Evolutionary conservation across 2,113 vertebrate genomes (phyloP), one percentile per base, ranked within the genome.

Genomic region (Nipponia nippon): DNA sequence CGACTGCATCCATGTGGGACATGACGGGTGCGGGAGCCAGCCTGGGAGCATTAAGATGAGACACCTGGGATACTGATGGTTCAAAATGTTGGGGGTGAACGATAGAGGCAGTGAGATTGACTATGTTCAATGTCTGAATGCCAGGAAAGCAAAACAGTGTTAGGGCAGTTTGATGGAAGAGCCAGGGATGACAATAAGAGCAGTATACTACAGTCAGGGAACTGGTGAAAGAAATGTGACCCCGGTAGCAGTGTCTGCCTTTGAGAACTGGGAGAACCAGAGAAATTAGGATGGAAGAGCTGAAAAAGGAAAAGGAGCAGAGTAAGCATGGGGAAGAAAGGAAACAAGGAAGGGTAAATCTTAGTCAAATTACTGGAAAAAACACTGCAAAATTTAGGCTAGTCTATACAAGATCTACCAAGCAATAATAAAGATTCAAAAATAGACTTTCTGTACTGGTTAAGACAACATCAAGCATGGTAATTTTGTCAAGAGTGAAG

Each of bases 21-120:
- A 34, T 10, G 11, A 65, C 11, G 40, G 12, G 18, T 65, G 27
- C 61, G 38, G 27, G 26, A 72, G 13, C 3, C 30, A 65, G 46
- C 7, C 21, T 65, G 61, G 0, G 2, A 83, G 8, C 6, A 30
- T 20, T 53, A 53, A 69, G 17, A 26, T 59, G 56, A 46, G 30
- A 23, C n/a, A 58, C 13, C 14, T 36, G 22, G 38, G 25, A 49
- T 62, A 72, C 1, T 53, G 42, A 36, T 55, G 27, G 44, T 42
- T 65, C 9, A 73, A 65, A 94, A 73, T 1, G 0, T 27, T 61
- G 26, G 8, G 9, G 3, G 3, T 52, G 26, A 69, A 52, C 0
- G 3, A 55, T 4, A n/a, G 26, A 75, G 22, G 27, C 5, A 72
- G 27, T 30, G 26, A 30, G 44, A 49, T 1, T 10, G 52, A 14